phyloP scores from a whole-genome alignment of 2,113 vertebrate genomes.

The Forbesichthys agassizii region DNA sequence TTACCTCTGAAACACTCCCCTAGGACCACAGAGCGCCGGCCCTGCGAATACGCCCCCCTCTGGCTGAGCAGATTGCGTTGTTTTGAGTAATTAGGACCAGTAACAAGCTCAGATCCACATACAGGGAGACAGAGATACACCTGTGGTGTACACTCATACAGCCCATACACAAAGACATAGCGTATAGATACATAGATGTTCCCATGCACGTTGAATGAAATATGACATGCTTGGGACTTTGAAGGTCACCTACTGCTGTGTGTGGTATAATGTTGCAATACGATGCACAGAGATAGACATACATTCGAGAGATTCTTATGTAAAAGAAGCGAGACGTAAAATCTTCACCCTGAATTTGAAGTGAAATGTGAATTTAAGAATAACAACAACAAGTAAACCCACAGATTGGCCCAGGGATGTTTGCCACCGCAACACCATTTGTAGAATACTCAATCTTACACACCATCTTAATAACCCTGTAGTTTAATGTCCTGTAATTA shows the following conservation, averaged over 20 bases:
- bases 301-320: no score
- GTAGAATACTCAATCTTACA: no score
- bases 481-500: slow-evolving; percentile 9
- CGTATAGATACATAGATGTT: neutral
- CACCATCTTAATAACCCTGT: neutral
- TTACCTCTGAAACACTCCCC: slow-evolving; percentile 71
- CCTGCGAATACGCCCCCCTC: slow-evolving; percentile 52
- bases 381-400: no score
- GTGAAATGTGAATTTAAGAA: no score
- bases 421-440: no score
- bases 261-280: no score
- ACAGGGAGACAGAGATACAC: slow-evolving; percentile 13
- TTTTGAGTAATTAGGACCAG: slow-evolving; percentile 72
- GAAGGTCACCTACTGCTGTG: neutral
- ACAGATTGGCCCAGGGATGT: no score
- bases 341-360: no score
- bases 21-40: slow-evolving; percentile 63
- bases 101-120: slow-evolving; percentile 58
- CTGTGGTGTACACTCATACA: slow-evolving; percentile 8
- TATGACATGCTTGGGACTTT: neutral
- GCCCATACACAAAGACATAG: neutral
- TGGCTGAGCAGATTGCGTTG: slow-evolving; percentile 56
- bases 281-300: no score
- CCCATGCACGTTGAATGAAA: neutral
- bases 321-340: no score